Evolutionary conservation across 1,140 invertebrate species (phyloP), one percentile per base, ranked within the genome.

Genomic region (Drosophila pandora): DNA sequence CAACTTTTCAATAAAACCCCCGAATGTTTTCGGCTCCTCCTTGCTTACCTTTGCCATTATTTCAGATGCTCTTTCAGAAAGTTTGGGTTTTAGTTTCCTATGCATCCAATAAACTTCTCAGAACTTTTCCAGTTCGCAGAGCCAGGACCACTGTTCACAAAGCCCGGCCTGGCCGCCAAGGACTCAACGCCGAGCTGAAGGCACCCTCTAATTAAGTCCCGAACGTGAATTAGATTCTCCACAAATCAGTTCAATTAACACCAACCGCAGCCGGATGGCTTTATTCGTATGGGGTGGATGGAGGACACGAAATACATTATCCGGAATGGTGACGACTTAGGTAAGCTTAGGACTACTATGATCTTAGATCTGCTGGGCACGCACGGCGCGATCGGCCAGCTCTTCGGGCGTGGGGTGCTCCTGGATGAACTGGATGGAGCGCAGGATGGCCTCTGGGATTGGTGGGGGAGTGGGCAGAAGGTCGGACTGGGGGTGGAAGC

Each of bases 391-490:
- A 76, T 90, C 88, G 47, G 78, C 76, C 21, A 83, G 13, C 39
- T 90, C 89, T 60, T 90, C 89, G 25, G 73, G 67, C 13, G 89
- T 90, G 34, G 89, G 89, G 60, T 88, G 72, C 58, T 88, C 47
- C 32, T 62, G 32, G 43, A 74, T 88, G 48, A 0, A 88, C 0
- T 21, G 47, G 37, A 88, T 57, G 47, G 67, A 12, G 17, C 49
- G 57, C 49, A 78, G 63, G 41, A 91, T 91, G 2, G 41, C 58
- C 21, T 76, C 73, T 39, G 94, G 94, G 59, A 94, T 93, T 17
- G 94, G 94, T 5, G 94, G 94, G 9, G 94, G 93, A 0, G 93
- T 94, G 7, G 94, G 94, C 43, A 95, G 76, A 76, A 94, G 92
- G n/a, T 93, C 93, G 6, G 85, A 90, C 21, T 79, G 49, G 5